Evolutionary conservation across 2,888 invertebrate genomes (phyloP).

Genomic region (Apocheima hispidaria): DNA sequence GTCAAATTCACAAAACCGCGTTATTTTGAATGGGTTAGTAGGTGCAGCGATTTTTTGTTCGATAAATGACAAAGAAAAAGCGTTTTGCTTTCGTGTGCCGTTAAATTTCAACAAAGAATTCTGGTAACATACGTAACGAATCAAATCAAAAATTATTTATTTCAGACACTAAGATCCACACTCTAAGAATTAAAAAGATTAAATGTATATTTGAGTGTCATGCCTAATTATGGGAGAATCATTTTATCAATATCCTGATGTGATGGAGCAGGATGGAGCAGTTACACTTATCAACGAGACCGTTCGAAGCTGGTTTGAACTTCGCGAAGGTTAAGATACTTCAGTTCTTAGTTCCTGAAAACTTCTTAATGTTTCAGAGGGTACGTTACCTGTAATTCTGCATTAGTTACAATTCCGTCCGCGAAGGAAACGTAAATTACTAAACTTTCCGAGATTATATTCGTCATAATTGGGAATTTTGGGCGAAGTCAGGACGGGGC

Average conservation of each 20-base stretch:
- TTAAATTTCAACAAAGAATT: background rate
- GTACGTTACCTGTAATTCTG: conserved; percentile 22
- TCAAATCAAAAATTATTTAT: no score
- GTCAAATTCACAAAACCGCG: conserved; percentile 14
- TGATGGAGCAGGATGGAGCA: no score
- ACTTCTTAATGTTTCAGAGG: conserved; percentile 12
- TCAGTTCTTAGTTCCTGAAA: conserved; percentile 16
- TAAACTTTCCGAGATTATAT: conserved; percentile 37
- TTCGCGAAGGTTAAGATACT: background rate
- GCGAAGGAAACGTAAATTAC: conserved; percentile 35
- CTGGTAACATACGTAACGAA: no score
- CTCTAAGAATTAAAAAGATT: no score
- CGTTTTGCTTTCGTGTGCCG: background rate
- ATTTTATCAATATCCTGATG: no score
- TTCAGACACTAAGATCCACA: no score
- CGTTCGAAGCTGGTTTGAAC: no score
- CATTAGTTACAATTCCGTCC: conserved; percentile 25
- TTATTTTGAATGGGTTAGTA: conserved; percentile 4
- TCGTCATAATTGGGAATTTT: conserved; percentile 31
- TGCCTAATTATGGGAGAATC: no score
- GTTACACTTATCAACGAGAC: no score
- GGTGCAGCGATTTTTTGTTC: conserved; percentile 1
- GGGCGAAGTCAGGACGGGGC: background rate
- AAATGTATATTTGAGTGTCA: no score
- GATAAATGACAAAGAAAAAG: background rate